phyloP scores from a whole-genome alignment of 1,140 invertebrate genomes.

The Pseudomyrmex pallidus region DNA sequence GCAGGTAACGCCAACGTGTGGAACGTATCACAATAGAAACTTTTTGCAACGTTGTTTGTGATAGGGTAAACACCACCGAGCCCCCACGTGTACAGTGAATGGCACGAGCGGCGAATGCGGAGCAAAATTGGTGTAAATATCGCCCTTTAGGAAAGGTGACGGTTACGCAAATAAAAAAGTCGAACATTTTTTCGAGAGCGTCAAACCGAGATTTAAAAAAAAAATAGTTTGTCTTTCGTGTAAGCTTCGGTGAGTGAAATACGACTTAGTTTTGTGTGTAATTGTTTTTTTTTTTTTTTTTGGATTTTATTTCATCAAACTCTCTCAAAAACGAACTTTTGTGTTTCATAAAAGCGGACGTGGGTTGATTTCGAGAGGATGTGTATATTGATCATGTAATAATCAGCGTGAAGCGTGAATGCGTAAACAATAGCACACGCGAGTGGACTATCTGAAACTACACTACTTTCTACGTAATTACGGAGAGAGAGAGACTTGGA shows the following conservation, averaged over 20 bases:
- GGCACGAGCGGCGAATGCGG: background rate
- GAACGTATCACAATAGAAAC: constrained; percentile 29
- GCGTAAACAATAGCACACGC: constrained; percentile 51
- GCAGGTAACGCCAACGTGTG: background rate
- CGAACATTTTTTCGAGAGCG: background rate
- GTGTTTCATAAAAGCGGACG: too few species aligned
- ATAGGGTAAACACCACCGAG: background rate
- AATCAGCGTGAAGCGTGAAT: constrained; percentile 32
- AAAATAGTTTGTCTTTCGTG: too few species aligned
- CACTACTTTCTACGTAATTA: constrained; percentile 52
- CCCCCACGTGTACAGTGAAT: background rate
- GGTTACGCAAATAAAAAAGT: background rate
- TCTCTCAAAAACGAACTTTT: too few species aligned
- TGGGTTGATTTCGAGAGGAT: too few species aligned
- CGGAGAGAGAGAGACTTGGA: background rate
- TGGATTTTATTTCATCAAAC: too few species aligned
- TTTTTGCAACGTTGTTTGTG: constrained; percentile 32
- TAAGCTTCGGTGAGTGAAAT: too few species aligned
- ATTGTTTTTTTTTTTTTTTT: too few species aligned
- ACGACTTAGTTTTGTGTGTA: too few species aligned
- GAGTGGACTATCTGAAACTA: constrained; percentile 24
- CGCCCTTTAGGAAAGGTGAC: background rate
- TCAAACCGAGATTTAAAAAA: background rate
- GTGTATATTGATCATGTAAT: constrained; percentile 23
- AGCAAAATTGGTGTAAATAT: background rate